Evolutionary conservation across 2,797 vertebrate species (phyloP), one percentile per base, ranked within the genome.

Genomic region (Rhabdomys pumilio): DNA sequence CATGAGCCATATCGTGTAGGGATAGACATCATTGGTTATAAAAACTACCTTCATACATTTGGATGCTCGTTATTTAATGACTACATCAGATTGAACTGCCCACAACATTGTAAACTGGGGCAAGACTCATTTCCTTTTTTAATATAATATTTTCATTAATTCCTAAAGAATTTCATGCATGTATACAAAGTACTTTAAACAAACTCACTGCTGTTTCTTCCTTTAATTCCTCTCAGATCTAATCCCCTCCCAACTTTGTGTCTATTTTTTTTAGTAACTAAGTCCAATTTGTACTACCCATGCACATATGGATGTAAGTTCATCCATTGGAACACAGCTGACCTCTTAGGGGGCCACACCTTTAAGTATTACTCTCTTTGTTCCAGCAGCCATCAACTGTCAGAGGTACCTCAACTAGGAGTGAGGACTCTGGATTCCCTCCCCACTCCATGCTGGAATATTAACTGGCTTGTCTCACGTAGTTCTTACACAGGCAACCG

Each of bases 31-130:
- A 87, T 6, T 93, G 69, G 31, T 87, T 87, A 0, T 72, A 85
- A 96, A 97, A 96, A 69, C 11, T 72, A 47, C 53, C 69, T 89
- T 93, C 20, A 79, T n/a, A 82, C 93, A 94, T 90, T 92, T 90
- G 38, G 19, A 88, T 79, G 55, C 38, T 47, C 41, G 44, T 85
- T 92, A 85, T 95, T 95, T 80, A 79, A 47, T 59, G 67, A 96
- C 8, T 75, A 50, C 47, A 57, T 34, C 31, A 88, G 55, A 38
- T 89, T 77, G 77, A n/a, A 95, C 19, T 73, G 29, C 82, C 72
- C 55, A 92, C 29, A 92, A 63, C 79, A 72, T 90, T 94, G 92
- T 90, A 41, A 55, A 73, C 20, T 47, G 10, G 89, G 17, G 84
- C 1, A 76, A 17, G 8, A 38, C 22, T 69, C 20, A 12, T 65